These are phyloP conservation scores for Petrocephalus sullivani DNA, from an alignment of 2,797 vertebrate species.

Conservation along the genomic window DNA sequence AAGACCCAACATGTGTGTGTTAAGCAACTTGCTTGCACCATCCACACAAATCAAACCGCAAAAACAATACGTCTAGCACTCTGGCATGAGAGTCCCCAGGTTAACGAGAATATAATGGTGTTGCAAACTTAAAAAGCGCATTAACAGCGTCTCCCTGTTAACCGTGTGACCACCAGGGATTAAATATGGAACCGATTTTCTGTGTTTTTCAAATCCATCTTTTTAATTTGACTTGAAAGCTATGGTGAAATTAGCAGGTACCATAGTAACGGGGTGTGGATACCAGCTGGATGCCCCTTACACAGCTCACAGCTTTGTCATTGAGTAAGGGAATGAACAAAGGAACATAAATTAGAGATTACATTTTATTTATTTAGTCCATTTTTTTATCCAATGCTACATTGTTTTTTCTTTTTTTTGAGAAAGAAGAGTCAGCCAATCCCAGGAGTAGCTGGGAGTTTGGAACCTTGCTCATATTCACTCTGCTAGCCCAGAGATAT, in stretches of 20 bases:
- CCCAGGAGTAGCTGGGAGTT: background rate
- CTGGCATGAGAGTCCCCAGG: background rate
- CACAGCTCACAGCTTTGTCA: background rate
- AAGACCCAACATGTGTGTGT: slow-evolving; percentile 44
- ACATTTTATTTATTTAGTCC: background rate
- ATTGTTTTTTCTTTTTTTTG: background rate
- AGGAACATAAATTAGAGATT: background rate
- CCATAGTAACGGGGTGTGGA: background rate
- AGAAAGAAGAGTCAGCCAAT: background rate
- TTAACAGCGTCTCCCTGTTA: background rate
- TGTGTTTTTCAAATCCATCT: background rate
- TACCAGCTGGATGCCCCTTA: background rate
- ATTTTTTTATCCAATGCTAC: background rate
- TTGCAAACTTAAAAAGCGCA: background rate
- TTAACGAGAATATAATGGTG: background rate
- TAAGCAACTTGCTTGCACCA: slow-evolving; percentile 16
- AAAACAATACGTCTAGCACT: slow-evolving; percentile 20
- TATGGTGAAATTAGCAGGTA: background rate
- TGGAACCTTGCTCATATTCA: background rate
- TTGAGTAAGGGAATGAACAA: background rate
- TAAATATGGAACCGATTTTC: background rate
- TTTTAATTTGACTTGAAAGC: background rate
- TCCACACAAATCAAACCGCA: slow-evolving; percentile 25
- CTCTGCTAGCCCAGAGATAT: background rate
- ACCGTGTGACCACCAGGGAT: background rate